These are phyloP conservation scores for Darevskia nairensis DNA, from an alignment of 2,797 vertebrate genomes.

Conservation along the genomic window DNA sequence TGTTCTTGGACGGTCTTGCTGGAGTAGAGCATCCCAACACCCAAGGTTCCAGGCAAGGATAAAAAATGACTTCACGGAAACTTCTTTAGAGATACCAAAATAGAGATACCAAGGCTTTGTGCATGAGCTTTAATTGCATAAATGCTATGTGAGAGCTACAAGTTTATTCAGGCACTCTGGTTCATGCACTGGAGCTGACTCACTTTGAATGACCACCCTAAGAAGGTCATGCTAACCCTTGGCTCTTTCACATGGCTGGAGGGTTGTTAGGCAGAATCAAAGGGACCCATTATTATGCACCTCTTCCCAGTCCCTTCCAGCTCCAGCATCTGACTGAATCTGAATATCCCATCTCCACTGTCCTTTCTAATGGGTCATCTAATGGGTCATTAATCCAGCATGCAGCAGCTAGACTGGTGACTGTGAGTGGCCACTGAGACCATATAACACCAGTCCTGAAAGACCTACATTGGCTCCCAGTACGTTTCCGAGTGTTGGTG, in stretches of 20 bases:
- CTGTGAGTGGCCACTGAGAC: no score
- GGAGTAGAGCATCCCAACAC: neutral
- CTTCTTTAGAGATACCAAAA: neutral
- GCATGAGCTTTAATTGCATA: neutral
- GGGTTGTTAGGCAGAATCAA: neutral
- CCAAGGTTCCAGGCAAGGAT: neutral
- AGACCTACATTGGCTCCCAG: no score
- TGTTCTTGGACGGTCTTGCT: neutral
- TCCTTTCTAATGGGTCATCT: neutral
- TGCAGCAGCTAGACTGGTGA: no score
- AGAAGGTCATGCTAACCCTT: neutral
- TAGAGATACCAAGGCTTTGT: neutral
- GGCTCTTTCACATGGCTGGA: neutral
- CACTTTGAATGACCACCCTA: neutral
- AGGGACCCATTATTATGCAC: neutral
- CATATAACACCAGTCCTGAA: no score
- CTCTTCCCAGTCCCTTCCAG: neutral
- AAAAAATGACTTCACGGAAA: neutral
- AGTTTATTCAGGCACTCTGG: neutral
- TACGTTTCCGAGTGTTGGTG: no score
- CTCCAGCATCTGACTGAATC: neutral
- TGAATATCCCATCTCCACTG: neutral
- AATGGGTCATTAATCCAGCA: no score
- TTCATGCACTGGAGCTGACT: neutral
- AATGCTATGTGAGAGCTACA: no score